Base-by-base conservation (phyloP, 2,113 vertebrate genomes). In the Callospermophilus lateralis region DNA sequence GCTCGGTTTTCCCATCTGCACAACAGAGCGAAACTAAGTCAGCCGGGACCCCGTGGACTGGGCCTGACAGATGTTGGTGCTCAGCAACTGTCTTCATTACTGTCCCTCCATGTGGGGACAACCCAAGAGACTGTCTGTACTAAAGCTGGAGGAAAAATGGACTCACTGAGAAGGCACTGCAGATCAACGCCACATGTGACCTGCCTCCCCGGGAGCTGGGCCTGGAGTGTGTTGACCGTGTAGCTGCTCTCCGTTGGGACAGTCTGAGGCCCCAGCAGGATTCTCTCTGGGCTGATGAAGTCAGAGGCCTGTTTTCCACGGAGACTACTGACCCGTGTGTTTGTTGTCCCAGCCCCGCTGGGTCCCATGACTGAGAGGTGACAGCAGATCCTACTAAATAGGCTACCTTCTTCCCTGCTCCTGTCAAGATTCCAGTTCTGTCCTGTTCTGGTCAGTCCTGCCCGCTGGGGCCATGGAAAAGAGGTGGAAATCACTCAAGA, bases 141-240 rank as follows among this genome's bases (percentile, higher is more conserved):
- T 5, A 15, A 5, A 11, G 37, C 24, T 2, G 13, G 63, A 16
- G 63, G 34, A 4, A 4, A 28, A 26, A 16, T 24, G 13, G 37
- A 37, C 32, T 58, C 58, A 4, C 45, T 0, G 7, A 12, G 51
- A 58, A 9, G 19, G 12, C 19, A 39, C 0, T 0, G 9, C 0
- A 22, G 55, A 28, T 11, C 0, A 1, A 17, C 32, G 20, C 5
- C 1, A 1, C 0, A 0, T 2, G 39, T 34, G 74, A 30, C 0
- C 11, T 28, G 92, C 39, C 89, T 16, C 24, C 6, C 0, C 0
- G 24, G 55, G 77, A 0, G 6, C 6, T 24, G 17, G 15, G 53
- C 13, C n/a, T 61, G 4, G 0, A 1, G 11, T 0, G 34, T 55
- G 48, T 13, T 28, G 2, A 34, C 8, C 6, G 39, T 55, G 32